A percentile compares a stretch with the other conserved stretches of the same genome.
These are phyloP conservation scores for Acronicta aceris DNA, from an alignment of 2,888 invertebrate genomes.

Conservation along the genomic window DNA sequence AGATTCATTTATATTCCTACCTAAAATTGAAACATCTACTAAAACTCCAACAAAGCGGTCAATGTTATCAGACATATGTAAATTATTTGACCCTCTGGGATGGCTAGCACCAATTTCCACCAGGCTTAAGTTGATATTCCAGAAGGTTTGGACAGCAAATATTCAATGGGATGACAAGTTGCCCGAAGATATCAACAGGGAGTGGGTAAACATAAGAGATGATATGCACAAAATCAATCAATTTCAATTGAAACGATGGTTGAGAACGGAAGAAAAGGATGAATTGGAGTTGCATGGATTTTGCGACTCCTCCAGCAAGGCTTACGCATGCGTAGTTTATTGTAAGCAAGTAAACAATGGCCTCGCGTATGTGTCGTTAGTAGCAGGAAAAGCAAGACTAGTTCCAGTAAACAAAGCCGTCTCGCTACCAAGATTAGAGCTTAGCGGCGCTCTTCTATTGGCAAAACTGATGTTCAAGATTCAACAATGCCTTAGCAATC, in stretches of 20 bases:
- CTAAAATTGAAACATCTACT: background rate
- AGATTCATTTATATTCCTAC: background rate
- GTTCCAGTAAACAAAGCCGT: background rate
- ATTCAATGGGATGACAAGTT: conserved; percentile 2
- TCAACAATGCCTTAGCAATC: too few relatives aligned
- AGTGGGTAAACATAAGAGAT: background rate
- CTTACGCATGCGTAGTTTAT: conserved; percentile 4
- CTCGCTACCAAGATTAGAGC: background rate
- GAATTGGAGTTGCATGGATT: conserved; percentile 1
- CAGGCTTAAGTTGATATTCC: conserved; percentile 4
- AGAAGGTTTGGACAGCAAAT: background rate
- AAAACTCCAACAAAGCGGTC: background rate
- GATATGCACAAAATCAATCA: background rate
- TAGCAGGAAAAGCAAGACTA: background rate
- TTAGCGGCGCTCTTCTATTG: conserved; percentile 1
- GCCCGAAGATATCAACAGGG: background rate
- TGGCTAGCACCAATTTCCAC: conserved; percentile 6
- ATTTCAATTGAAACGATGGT: background rate
- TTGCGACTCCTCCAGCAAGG: conserved; percentile 1
- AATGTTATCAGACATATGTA: conserved; percentile 6
- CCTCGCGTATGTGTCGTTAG: background rate
- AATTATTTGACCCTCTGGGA: conserved; percentile 9
- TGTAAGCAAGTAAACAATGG: too few relatives aligned
- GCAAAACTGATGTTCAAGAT: background rate
- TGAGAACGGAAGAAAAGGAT: background rate